Base-by-base conservation (phyloP, 2,797 vertebrate genomes). In the Dendrocincla fuliginosa region DNA sequence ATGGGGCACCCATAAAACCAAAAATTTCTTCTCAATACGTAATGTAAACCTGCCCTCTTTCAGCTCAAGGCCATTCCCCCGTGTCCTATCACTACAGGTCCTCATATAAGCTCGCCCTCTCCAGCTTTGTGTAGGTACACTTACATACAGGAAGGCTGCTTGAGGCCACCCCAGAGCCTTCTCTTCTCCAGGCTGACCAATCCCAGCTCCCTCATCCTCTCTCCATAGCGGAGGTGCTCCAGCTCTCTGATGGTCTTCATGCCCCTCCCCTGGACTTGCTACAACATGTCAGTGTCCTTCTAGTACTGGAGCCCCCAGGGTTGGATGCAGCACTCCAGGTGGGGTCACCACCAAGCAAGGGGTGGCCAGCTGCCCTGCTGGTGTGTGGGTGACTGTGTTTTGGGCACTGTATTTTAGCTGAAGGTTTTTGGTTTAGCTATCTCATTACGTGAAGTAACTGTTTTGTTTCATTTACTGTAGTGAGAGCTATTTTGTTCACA, bases 11-110 rank as follows among this genome's bases (percentile, higher is more conserved):
- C 4, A 27, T 60, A 46, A 53, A 20, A 41, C 8, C 9, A 53
- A 27, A n/a, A 35, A 11, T 18, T 22, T 53, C 17, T 53, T 67
- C 0, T 0, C 30, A 41, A 13, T 35, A 11, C 14, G 14, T 27
- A 18, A 60, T 4, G 20, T 13, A 67, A 74, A 23, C 8, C 10
- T 74, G 5, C 10, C 46, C 74, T 46, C 16, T 53, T 74, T 33
- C 33, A 46, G 13, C 11, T 84, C 42, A 22, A 59, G 52, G 19
- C 11, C 11, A 65, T 44, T 57, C 2, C 3, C 11, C 42, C n/a
- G 52, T 30, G 28, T 33, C 19, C 16, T 18, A 2, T 33, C 28
- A 33, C 28, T 20, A 6, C 13, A 44, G n/a, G 16, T 6, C 44
- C 65, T 52, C 39, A 18, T 3, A 33, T 6, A 30, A 33, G 17